Conservation (phyloP, 2,797 vertebrate species). For the Cryptoblepharus egeriae region DNA sequence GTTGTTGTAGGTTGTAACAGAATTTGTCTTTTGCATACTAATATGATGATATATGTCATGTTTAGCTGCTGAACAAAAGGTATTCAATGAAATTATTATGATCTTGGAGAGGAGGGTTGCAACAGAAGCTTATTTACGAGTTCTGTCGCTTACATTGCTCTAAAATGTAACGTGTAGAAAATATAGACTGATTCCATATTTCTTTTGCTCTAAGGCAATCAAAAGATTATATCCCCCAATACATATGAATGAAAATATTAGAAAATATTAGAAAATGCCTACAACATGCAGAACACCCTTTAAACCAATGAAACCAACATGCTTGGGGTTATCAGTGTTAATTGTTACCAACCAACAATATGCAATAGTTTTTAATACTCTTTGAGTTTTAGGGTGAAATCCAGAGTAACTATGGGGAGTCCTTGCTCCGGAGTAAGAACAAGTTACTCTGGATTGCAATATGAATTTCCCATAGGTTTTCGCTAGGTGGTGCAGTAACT, state of each 20-base stretch:
- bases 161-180: background rate
- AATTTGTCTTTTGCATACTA: conserved; percentile 3
- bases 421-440: no score
- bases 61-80: background rate
- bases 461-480: no score
- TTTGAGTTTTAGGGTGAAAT: no score
- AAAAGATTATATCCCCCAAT: background rate
- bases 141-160: no score
- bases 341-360: no score
- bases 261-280: background rate
- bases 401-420: no score
- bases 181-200: background rate
- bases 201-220: background rate
- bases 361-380: no score
- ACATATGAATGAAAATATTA: background rate
- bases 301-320: background rate
- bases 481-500: no score
- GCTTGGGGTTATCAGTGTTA: background rate
- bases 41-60: background rate
- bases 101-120: background rate
- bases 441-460: no score
- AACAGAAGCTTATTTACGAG: background rate
- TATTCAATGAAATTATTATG: background rate
- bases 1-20: background rate
- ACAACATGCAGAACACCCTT: background rate